A percentile compares a stretch with the other conserved stretches of the same genome.
Evolutionary conservation across 2,113 vertebrate species (phyloP).

Genomic region (Himantopus leucocephalus): DNA sequence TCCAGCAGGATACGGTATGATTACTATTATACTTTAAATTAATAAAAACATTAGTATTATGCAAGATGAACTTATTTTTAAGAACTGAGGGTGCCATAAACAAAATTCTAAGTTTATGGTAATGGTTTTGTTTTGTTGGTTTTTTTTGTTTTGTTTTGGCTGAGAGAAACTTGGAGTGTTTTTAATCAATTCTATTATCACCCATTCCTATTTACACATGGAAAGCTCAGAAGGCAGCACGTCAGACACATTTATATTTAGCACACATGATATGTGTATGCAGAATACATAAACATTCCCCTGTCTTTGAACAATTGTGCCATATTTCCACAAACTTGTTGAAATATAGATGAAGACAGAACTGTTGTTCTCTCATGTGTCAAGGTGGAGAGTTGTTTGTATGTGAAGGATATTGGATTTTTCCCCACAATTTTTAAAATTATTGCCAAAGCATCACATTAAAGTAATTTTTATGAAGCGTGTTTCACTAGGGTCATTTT

Average conservation of each 20-base stretch:
- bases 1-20: constrained; percentile 86
- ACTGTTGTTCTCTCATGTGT: background rate
- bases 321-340: background rate
- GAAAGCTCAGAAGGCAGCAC: background rate
- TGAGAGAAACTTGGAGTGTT: background rate
- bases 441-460: background rate
- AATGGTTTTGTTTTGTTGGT: background rate
- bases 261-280: background rate
- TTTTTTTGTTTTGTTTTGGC: background rate
- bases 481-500: background rate
- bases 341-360: background rate
- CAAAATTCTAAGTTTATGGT: background rate
- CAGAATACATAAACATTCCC: background rate
- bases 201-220: background rate
- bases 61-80: background rate
- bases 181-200: background rate
- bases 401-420: background rate
- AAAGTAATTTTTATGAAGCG: background rate
- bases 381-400: background rate
- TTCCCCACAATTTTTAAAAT: background rate
- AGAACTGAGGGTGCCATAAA: background rate
- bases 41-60: background rate
- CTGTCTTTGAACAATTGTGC: background rate
- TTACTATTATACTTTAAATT: background rate
- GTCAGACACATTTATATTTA: background rate